Base-by-base conservation (phyloP, 2,113 vertebrate species). In the Gallinago jamesoni region DNA sequence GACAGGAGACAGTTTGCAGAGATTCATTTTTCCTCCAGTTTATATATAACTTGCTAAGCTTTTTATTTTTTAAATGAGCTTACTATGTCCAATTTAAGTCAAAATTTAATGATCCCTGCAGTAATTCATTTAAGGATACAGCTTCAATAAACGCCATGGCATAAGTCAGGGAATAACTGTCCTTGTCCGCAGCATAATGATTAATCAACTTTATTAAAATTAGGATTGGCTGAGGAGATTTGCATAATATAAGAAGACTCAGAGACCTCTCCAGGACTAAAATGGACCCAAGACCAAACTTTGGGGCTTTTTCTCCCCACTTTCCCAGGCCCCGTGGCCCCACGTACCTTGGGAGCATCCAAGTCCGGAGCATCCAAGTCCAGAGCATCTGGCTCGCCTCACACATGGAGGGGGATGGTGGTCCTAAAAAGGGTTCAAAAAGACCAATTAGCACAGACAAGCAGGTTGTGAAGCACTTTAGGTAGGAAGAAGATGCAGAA, bases 31-130 rank as follows among this genome's bases (percentile, higher is more conserved):
- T 48, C 74, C 70, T 87, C 55, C 66, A 89, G 91, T 96, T 97
- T 97, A 94, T 96, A 95, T 96, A 91, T 96, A 96, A 94, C 91
- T 95, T 89, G 74, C 95, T 96, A 96, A 95, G 90, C 94, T 92
- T 96, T 96, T 96, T 94, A 96, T 96, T 97, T 94, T 94, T 82
- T 4, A 87, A 94, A 96, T 94, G 95, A 95, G 92, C 94, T 97
- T 94, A 94, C 94, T 94, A 91, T 83, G 95, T 94, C 84, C 89
- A 92, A 96, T 96, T 96, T 97, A 94, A 96, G 96, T 94, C 92
- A 96, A 96, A 96, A 96, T 96, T 96, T 96, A 97, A 97, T 96
- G 96, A 96, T 91, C 96, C 96, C 92, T 94, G 66, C 89, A 93
- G 96, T 96, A 96, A 96, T 96, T 96, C 96, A 87, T 96, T 96